These are phyloP conservation scores for Salvelinus alpinus DNA, from an alignment of 2,113 vertebrate genomes.

Conservation along the genomic window DNA sequence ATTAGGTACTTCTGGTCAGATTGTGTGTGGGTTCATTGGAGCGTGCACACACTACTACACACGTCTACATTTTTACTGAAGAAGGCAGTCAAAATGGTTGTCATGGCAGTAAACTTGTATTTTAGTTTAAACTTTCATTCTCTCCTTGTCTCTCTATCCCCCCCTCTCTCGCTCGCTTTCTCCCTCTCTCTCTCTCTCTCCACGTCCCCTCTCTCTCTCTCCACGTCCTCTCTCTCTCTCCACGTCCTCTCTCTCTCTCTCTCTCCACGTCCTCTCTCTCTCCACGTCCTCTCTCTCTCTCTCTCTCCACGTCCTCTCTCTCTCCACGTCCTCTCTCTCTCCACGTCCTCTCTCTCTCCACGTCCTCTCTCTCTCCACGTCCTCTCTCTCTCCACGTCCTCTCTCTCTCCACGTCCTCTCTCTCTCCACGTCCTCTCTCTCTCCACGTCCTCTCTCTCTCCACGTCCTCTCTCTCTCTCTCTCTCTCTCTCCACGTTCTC, in stretches of 20 bases:
- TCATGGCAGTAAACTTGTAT: not conserved
- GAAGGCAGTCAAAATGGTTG: not conserved
- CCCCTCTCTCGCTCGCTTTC: not conserved
- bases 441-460: too few species aligned
- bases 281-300: conserved; percentile 7
- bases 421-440: conserved; percentile 6
- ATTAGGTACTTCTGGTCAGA: conserved; percentile 43
- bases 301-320: conserved; percentile 77
- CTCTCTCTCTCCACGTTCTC: too few species aligned
- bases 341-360: too few species aligned
- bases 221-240: conserved; percentile 28
- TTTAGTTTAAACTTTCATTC: not conserved
- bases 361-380: conserved; percentile 73
- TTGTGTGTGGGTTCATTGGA: not conserved
- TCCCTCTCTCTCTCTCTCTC: not conserved
- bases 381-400: conserved; percentile 22
- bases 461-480: too few species aligned
- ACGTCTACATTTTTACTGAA: not conserved
- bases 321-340: too few species aligned
- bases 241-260: conserved; percentile 81
- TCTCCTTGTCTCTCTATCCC: not conserved
- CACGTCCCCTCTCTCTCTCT: too few species aligned
- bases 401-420: not conserved
- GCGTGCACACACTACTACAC: too few species aligned
- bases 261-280: too few species aligned